Percentiles rank a stretch among this genome's conserved stretches.
These are phyloP conservation scores for Bombus ignitus DNA, from an alignment of 1,140 invertebrate species.

Conservation along the genomic window DNA sequence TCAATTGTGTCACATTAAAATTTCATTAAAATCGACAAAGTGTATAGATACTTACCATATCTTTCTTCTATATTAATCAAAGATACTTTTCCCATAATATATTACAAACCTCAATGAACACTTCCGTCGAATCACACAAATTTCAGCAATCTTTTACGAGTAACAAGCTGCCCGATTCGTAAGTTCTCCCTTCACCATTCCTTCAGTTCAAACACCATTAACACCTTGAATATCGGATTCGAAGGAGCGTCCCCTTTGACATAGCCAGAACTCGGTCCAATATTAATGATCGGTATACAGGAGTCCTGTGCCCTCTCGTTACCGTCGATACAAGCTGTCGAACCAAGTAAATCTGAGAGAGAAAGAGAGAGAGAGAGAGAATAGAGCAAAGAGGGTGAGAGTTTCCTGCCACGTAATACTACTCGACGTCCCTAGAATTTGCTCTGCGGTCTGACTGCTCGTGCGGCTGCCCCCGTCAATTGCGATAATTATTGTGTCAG, in stretches of 20 bases:
- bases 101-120: neutral
- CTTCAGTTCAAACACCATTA: neutral
- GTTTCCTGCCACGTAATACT: constrained; percentile 61
- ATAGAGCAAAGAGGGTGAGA: constrained; percentile 12
- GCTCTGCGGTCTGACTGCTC: constrained; percentile 78
- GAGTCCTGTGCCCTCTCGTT: too few species aligned
- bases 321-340: neutral
- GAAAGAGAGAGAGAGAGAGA: neutral
- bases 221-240: neutral
- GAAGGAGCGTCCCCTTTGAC: neutral
- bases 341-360: neutral
- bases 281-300: constrained; percentile 14
- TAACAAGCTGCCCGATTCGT: neutral
- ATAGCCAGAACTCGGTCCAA: neutral
- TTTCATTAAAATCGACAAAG: too few species aligned
- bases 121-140: neutral
- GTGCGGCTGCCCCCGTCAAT: constrained; percentile 74
- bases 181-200: neutral
- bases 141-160: neutral
- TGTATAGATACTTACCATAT: too few species aligned
- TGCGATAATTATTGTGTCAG: constrained; percentile 80
- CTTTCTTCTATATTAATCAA: too few species aligned
- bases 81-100: too few species aligned
- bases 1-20: too few species aligned
- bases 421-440: constrained; percentile 76